Percentiles rank a stretch among this genome's conserved stretches.
Conservation (phyloP, 2,113 vertebrate species). For the Paratilapia polleni region DNA sequence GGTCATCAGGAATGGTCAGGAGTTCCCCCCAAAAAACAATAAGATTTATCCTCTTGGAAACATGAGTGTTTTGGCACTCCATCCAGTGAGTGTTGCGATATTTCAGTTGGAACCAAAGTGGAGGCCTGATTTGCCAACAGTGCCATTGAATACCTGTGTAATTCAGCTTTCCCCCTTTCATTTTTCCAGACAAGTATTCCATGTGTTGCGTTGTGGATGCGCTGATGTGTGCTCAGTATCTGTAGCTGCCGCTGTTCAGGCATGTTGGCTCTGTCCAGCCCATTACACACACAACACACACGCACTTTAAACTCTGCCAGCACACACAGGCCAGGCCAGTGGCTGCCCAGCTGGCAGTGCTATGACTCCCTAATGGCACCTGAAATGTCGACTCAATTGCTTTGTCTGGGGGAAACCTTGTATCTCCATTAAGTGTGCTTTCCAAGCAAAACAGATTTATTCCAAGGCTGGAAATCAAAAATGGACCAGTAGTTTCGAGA, state of each 20-base stretch:
- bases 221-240: constrained; percentile 34
- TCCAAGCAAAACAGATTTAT: constrained; percentile 3
- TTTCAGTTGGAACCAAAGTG: background rate
- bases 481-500: background rate
- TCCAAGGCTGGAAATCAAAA: constrained; percentile 8
- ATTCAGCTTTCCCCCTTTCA: background rate
- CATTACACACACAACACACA: constrained; percentile 47
- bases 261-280: constrained; percentile 41
- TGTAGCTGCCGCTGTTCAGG: constrained; percentile 47
- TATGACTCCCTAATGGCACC: constrained; percentile 35
- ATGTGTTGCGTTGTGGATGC: constrained; percentile 4
- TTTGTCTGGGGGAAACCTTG: constrained; percentile 41
- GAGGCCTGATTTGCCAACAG: background rate
- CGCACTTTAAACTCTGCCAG: constrained; percentile 33
- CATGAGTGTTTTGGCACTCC: background rate
- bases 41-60: background rate
- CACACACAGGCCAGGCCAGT: constrained; percentile 32
- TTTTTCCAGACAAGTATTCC: constrained; percentile 11
- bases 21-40: background rate
- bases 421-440: constrained; percentile 41
- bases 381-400: constrained; percentile 50
- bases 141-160: background rate
- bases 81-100: background rate
- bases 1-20: background rate
- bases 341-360: constrained; percentile 57